Evolutionary conservation across 2,888 invertebrate species (phyloP).

Genomic region (Xiphydria camelus): DNA sequence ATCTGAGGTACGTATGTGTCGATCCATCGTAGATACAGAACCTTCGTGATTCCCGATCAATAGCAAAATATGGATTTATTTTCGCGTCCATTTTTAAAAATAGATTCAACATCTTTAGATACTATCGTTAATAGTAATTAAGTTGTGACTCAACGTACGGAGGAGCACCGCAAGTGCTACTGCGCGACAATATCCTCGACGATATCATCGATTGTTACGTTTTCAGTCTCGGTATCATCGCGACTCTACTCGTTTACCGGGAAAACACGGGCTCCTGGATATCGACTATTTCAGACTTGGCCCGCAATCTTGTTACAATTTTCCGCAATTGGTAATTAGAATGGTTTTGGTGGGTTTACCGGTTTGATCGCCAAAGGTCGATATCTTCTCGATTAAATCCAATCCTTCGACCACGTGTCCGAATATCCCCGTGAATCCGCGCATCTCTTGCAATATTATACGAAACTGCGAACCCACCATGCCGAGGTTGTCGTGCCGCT

Average conservation of each 20-base stretch:
- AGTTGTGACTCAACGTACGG: conserved; percentile 38
- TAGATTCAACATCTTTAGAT: conserved; percentile 55
- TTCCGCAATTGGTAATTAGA: conserved; percentile 75
- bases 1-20: conserved; percentile 56
- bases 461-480: conserved; percentile 86
- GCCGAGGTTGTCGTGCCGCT: conserved; percentile 77
- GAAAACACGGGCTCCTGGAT: too few species aligned
- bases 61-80: conserved; percentile 53
- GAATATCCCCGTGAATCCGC: conserved; percentile 81
- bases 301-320: too few species aligned
- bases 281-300: too few species aligned
- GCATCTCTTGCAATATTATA: conserved; percentile 79
- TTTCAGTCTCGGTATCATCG: too few species aligned
- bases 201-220: too few species aligned
- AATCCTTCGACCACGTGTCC: conserved; percentile 80
- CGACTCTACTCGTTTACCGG: too few species aligned
- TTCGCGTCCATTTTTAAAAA: conserved; percentile 52
- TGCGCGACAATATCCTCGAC: too few species aligned
- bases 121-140: conserved; percentile 50
- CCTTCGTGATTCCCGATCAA: conserved; percentile 35
- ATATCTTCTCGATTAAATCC: conserved; percentile 77
- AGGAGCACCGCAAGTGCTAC: conserved; percentile 23
- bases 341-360: conserved; percentile 78
- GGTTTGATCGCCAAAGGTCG: conserved; percentile 75
- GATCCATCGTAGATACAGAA: conserved; percentile 36